Conservation (phyloP, 2,113 vertebrate species). For the Sinocyclocheilus grahami region DNA sequence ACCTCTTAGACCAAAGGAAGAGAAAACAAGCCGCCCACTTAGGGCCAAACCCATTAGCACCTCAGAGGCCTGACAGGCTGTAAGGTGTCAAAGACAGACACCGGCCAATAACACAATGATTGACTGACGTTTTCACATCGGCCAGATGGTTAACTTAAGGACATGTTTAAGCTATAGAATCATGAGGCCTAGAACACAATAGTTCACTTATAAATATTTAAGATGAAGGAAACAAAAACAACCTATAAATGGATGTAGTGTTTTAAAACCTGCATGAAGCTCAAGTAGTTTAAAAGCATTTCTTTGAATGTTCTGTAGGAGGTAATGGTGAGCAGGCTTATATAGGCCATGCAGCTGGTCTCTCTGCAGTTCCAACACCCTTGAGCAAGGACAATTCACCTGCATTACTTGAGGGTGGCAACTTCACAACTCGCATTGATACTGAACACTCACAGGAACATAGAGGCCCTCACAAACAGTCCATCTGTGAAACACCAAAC, state of each 20-base stretch:
- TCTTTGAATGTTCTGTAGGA: slow-evolving; percentile 3
- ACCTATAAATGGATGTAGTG: slow-evolving; percentile 6
- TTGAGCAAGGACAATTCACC: slow-evolving; percentile 54
- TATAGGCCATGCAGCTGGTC: slow-evolving; percentile 27
- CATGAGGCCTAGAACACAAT: slow-evolving; percentile 13
- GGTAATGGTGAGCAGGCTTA: slow-evolving; percentile 42
- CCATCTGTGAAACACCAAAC: slow-evolving; percentile 32
- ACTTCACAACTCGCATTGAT: slow-evolving; percentile 54
- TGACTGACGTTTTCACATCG: slow-evolving; percentile 24
- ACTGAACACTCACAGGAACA: slow-evolving; percentile 50
- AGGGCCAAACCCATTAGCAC: slow-evolving; percentile 75
- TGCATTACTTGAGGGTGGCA: slow-evolving; percentile 38
- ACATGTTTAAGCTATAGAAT: slow-evolving; percentile 20
- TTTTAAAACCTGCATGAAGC: slow-evolving; percentile 9
- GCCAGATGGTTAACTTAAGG: slow-evolving; percentile 34
- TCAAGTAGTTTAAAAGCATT: not conserved
- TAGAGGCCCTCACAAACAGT: not conserved
- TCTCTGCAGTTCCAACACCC: slow-evolving; percentile 51
- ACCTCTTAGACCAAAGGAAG: slow-evolving; percentile 61
- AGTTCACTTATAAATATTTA: slow-evolving; percentile 39
- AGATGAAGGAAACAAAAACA: slow-evolving; percentile 3
- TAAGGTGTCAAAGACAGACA: slow-evolving; percentile 59
- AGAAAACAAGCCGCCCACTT: slow-evolving; percentile 61
- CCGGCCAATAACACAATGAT: slow-evolving; percentile 49
- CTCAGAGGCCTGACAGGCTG: slow-evolving; percentile 62